Base-by-base conservation (phyloP, 2,113 vertebrate genomes). In the Spheniscus mendiculus region DNA sequence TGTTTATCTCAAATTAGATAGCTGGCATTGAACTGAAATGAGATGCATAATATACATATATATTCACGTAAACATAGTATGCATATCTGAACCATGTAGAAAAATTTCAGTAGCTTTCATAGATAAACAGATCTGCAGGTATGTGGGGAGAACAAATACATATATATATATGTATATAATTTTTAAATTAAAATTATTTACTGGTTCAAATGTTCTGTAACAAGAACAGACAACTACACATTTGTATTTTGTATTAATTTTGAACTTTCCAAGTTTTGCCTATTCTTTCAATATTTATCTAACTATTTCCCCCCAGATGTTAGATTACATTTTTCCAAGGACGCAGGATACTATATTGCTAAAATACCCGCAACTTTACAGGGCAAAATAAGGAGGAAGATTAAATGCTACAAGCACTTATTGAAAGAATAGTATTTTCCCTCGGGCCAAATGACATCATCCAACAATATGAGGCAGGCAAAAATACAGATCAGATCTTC, bases 1-100 rank as follows among this genome's bases (percentile, higher is more conserved):
- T 70, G 56, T 91, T 97, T 96, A 84, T 89, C 62, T 95, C 44
- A 79, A 91, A 91, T 87, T 83, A 82, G 16, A 94, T 22, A 69
- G 36, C 52, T 1, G 6, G 5, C n/a, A 65, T 3, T 67, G 84
- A 94, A 87, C 23, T 79, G 76, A 83, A 95, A 87, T 65, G 30
- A 91, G 34, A 71, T 76, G 34, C 26, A 52, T 47, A 83, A 76
- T 38, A 55, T 22, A 30, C 7, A 13, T 30, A 36, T 30, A 44
- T 34, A 81, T 62, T 67, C 45, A 58, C 4, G 0, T 77, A 79
- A 22, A 88, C 78, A 71, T 74, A 95, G 47, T 34, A 85, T 27
- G 36, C 29, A 69, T 6, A 50, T 83, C 65, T 92, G 87, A 95
- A 78, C 21, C 11, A 71, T 5, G 11, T 49, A 73, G 90, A 81